Evolutionary conservation across 2,797 vertebrate species (phyloP), one percentile per base, ranked within the genome.

Genomic region (Acomys russatus): DNA sequence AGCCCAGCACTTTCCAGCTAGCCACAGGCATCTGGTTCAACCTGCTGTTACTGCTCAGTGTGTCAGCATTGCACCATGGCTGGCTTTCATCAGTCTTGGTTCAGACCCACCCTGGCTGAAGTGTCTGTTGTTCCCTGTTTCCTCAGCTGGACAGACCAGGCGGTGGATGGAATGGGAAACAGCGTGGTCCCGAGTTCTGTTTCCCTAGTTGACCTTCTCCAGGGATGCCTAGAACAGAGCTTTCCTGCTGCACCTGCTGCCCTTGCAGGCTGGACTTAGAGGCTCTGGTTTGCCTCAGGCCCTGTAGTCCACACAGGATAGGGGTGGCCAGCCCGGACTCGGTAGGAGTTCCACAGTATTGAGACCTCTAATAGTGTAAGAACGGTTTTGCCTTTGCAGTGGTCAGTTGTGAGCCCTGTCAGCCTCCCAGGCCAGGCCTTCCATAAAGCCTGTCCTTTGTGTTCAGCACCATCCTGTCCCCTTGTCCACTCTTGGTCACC

Each of bases 51-150:
- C 28, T 12, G 71, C 73, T 33, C 44, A 4, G 0, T 35, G 25
- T 82, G 73, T 94, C 90, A 33, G 10, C 3, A 38, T 77, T 64
- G 4, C 0, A 0, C 85, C 77, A 49, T 0, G 59, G 30, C 92
- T 12, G 78, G 74, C 25, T 30, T 5, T 78, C 12, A 44, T 77
- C 82, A 61, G 0, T 44, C 49, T 33, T 6, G 22, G 66, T 2
- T 1, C 68, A 38, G 88, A 85, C 70, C 78, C 74, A 38, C 18
- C 63, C 56, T 70, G 77, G 80, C 80, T 0, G 3, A 23, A 54
- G 59, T 2, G 9, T 35, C 56, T 33, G 9, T 20, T 17, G 1
- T 4, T n/a, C 1, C 44, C 66, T 1, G 3, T 1, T 3, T 0
- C 14, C 1, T 66, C 35, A 28, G 80, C 49, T 2, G 23, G 90